Evolutionary conservation across 2,113 vertebrate genomes (phyloP).

Genomic region (Meleagris gallopavo): DNA sequence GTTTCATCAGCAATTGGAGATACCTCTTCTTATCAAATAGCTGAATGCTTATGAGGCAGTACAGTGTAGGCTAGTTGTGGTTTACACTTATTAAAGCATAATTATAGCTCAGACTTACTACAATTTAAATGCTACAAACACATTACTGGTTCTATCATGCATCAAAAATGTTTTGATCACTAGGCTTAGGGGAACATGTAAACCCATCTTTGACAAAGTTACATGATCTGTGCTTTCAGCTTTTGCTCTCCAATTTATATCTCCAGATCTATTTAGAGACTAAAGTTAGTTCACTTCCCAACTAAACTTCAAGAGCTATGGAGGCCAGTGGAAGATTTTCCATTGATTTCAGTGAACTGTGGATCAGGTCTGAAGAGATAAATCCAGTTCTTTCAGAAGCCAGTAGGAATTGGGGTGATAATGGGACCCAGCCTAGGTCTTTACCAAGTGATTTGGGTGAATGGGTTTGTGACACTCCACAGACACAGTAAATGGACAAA

Average conservation of each 20-base stretch:
- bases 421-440: neutral
- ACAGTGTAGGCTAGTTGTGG: slow-evolving; percentile 14
- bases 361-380: neutral
- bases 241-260: neutral
- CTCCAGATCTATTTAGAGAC: neutral
- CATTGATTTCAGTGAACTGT: neutral
- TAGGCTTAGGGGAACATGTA: neutral
- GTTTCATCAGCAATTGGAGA: slow-evolving; percentile 19
- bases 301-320: neutral
- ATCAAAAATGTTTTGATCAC: neutral
- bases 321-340: neutral
- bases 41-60: slow-evolving; percentile 42
- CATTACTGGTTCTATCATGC: neutral
- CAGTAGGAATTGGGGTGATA: neutral
- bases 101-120: slow-evolving; percentile 45
- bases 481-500: neutral
- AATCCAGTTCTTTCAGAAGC: neutral
- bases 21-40: slow-evolving; percentile 33
- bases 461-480: slow-evolving; percentile 11
- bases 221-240: neutral
- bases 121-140: neutral
- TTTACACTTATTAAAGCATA: slow-evolving; percentile 18
- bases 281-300: neutral
- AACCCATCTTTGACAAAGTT: neutral
- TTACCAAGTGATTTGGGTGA: neutral